Conservation (phyloP, 2,113 vertebrate species). For the Excalfactoria chinensis region DNA sequence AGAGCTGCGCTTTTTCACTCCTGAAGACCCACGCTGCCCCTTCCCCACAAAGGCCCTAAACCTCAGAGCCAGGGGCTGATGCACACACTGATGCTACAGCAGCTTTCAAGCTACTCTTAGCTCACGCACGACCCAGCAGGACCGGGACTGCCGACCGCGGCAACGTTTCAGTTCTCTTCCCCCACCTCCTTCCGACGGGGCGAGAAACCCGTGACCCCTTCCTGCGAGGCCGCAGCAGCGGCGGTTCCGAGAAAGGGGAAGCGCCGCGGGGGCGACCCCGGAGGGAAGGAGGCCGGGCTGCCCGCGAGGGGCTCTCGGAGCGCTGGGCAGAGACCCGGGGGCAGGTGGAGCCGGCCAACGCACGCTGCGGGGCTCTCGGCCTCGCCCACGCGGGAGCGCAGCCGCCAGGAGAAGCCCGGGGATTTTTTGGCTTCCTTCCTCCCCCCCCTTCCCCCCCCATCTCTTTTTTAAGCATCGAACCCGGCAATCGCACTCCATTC, state of each 20-base stretch:
- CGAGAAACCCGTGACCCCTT: background rate
- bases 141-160: rapidly evolving
- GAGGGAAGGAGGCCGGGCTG: background rate
- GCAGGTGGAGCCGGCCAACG: background rate
- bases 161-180: rapidly evolving
- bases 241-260: background rate
- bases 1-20: background rate
- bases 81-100: background rate
- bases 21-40: rapidly evolving
- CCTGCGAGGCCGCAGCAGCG: rapidly evolving
- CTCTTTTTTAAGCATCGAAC: background rate
- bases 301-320: background rate
- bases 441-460: no score
- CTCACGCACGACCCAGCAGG: rapidly evolving
- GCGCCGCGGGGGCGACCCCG: rapidly evolving
- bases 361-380: background rate
- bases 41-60: background rate
- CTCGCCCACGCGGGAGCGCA: background rate
- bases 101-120: rapidly evolving
- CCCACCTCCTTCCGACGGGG: rapidly evolving
- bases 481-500: background rate
- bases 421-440: no score
- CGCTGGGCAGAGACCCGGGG: background rate
- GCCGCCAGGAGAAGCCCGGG: no score
- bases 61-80: background rate